These are phyloP conservation scores for Zaprionus lachaisei DNA, from an alignment of 1,140 invertebrate genomes.

Conservation along the genomic window DNA sequence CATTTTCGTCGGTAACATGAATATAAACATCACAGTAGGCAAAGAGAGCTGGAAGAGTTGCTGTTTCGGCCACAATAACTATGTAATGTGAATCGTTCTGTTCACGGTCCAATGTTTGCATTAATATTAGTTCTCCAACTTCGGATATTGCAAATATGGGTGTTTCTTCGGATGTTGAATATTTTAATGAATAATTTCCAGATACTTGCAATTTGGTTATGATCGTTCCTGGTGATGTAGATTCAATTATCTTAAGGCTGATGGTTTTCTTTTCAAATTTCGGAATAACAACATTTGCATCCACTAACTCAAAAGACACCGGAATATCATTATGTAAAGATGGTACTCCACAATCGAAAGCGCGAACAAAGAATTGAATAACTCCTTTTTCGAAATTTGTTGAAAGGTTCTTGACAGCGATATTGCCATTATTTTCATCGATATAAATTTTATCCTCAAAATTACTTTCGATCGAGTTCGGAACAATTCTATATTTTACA, in stretches of 20 bases:
- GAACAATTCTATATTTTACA: constrained; percentile 90
- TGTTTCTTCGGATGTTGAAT: constrained; percentile 87
- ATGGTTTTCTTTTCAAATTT: constrained; percentile 89
- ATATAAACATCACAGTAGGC: constrained; percentile 91
- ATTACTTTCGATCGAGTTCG: constrained; percentile 86
- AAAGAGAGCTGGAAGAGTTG: constrained; percentile 90
- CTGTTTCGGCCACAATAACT: constrained; percentile 92
- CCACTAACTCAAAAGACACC: constrained; percentile 91
- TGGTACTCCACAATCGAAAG: constrained; percentile 90
- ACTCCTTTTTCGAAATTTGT: constrained; percentile 28
- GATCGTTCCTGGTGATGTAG: constrained; percentile 88
- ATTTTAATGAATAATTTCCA: constrained; percentile 87
- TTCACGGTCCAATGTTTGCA: constrained; percentile 92
- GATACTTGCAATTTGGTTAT: constrained; percentile 87
- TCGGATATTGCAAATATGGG: constrained; percentile 91
- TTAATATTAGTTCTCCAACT: constrained; percentile 90
- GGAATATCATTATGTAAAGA: constrained; percentile 91
- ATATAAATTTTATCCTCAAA: constrained; percentile 88
- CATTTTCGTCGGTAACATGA: constrained; percentile 95
- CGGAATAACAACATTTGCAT: constrained; percentile 88
- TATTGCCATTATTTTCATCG: constrained; percentile 88
- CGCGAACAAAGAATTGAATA: constrained; percentile 95
- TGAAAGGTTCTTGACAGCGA: constrained; percentile 73
- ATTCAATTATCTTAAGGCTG: constrained; percentile 92
- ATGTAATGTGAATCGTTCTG: constrained; percentile 89